phyloP scores from a whole-genome alignment of 2,113 vertebrate genomes.

The human (Homo sapiens) region DNA sequence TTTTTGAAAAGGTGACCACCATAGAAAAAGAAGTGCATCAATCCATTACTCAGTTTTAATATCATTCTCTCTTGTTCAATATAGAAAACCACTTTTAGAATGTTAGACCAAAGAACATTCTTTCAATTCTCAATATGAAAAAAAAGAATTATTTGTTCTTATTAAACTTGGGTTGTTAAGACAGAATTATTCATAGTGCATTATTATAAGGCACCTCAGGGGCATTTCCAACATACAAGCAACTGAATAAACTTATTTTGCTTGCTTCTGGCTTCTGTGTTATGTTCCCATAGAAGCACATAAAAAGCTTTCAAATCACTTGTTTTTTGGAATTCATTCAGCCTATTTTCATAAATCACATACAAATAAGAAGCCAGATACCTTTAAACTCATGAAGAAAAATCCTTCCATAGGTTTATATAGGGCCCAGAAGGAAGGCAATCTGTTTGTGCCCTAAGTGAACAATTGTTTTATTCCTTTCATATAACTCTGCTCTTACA shows the following conservation, averaged over 20 bases:
- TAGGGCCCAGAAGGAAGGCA: neutral
- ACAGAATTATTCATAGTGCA: constrained; percentile 29
- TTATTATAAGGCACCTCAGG: neutral
- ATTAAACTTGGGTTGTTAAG: constrained; percentile 28
- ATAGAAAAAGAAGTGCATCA: neutral
- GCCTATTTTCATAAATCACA: constrained; percentile 39
- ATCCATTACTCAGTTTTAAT: constrained; percentile 10
- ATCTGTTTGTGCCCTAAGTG: neutral
- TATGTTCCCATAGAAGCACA: constrained; percentile 67
- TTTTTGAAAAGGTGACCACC: neutral
- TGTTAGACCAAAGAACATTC: neutral
- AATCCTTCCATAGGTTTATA: neutral
- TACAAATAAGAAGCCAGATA: constrained; percentile 27
- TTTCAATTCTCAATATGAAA: neutral
- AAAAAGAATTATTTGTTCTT: neutral
- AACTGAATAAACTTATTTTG: constrained; percentile 2
- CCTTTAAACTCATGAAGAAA: neutral
- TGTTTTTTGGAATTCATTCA: constrained; percentile 44
- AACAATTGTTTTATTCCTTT: constrained; percentile 13
- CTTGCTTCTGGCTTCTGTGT: neutral
- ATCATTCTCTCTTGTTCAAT: neutral
- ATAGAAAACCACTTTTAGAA: neutral
- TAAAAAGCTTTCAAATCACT: constrained; percentile 50
- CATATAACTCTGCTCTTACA: neutral
- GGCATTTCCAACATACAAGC: neutral